Percentiles rank a stretch among this genome's conserved stretches.
phyloP scores from a whole-genome alignment of 2,797 vertebrate genomes.

The Rhinogobio ventralis region DNA sequence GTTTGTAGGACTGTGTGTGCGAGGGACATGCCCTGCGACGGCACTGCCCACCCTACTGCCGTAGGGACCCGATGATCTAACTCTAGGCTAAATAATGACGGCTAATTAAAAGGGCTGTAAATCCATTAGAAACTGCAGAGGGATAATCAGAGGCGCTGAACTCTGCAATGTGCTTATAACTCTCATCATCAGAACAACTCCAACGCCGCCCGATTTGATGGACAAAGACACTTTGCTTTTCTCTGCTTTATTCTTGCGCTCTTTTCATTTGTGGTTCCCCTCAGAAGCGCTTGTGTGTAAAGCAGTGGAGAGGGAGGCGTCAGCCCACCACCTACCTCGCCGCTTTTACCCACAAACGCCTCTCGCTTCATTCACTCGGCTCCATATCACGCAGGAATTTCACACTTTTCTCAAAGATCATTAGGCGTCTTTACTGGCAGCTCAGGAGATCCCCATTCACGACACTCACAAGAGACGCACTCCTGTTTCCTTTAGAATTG shows the following conservation, averaged over 20 bases:
- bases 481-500: conserved; percentile 71
- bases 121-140: conserved; percentile 99
- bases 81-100: conserved; percentile 94
- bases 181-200: conserved; percentile 99
- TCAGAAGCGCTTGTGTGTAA: conserved; percentile 37
- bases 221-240: conserved; percentile 70
- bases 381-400: conserved; percentile 64
- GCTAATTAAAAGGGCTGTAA: conserved; percentile 99
- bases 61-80: conserved; percentile 89
- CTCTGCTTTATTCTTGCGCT: conserved; percentile 24
- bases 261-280: conserved; percentile 32
- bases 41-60: too few relatives aligned
- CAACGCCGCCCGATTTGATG: conserved; percentile 92
- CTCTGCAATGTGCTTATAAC: conserved; percentile 96
- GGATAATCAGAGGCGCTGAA: conserved; percentile 99
- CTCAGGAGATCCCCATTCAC: conserved; percentile 65
- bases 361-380: conserved; percentile 63
- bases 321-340: conserved; percentile 61
- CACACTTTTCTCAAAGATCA: conserved; percentile 63
- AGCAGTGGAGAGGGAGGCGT: conserved; percentile 55
- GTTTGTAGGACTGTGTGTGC: conserved; percentile 7
- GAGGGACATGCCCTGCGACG: conserved; percentile 66
- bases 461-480: conserved; percentile 55
- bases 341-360: conserved; percentile 55
- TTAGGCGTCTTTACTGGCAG: conserved; percentile 67